Evolutionary conservation across 2,797 vertebrate species (phyloP), one percentile per base, ranked within the genome.

Genomic region (Sciurus carolinensis): DNA sequence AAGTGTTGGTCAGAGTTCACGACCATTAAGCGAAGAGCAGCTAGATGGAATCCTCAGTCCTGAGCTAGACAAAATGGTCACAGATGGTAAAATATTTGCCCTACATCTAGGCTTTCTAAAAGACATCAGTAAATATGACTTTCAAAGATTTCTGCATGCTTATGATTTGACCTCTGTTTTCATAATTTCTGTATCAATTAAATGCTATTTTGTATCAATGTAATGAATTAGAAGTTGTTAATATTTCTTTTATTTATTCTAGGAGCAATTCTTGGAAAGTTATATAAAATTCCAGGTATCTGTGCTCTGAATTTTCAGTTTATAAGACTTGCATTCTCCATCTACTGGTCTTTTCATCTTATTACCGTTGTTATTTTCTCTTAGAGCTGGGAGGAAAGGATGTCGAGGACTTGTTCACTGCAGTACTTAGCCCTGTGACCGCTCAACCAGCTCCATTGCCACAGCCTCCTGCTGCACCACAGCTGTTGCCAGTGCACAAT

Each of bases 261-360:
- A 99, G 99, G 99, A 98, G 99, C 99, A 96, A 99, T 99, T 98
- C 99, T 99, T 98, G 99, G 99, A 97, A 99, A 99, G 98, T 98
- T 99, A 86, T 99, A 99, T 98, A 99, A 99, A 99, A 99, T 99
- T 97, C 99, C 99, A 99, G 99, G 99, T 99, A 99, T 0, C 98
- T 71, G 12, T 64, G 10, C 59, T 97, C 57, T 86, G 28, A 91
- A 89, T 44, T 82, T 47, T 24, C 1, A 9, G 13, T 85, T 81
- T 20, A 0, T 81, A 67, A 66, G 83, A 77, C 44, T 71, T 14
- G 76, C 44, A 69, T 67, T 87, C 77, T n/a, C 47, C 42, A 26
- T 66, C 84, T 96, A 62, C 87, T 2, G 59, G 33, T 18, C 39
- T 3, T 66, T 80, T 84, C 69, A 18, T 36, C 14, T 22, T 88